phyloP scores from a whole-genome alignment of 2,113 vertebrate genomes.

The Microtus oregoni region DNA sequence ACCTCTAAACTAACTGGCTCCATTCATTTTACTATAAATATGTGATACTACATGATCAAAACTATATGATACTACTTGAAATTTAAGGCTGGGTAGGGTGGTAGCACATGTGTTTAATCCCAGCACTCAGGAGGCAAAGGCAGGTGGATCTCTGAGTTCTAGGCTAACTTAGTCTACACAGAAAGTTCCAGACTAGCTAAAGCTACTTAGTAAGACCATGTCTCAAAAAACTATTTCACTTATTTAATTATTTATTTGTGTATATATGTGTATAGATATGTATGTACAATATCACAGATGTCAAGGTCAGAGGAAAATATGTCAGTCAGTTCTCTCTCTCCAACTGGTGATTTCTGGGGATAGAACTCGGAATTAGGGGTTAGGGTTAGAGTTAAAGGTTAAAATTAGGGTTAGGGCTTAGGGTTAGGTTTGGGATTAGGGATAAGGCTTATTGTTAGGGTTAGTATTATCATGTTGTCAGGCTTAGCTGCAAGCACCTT shows the following conservation, averaged over 20 bases:
- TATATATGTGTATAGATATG: not conserved
- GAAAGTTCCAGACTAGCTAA: not conserved
- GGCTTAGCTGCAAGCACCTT: not conserved
- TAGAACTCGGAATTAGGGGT: not conserved
- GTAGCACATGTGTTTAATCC: not conserved
- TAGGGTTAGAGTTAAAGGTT: not conserved
- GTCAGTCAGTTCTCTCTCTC: not conserved
- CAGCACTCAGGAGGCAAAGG: not conserved
- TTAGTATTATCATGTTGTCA: not conserved
- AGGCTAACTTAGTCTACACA: too few relatives aligned
- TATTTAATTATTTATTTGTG: not conserved
- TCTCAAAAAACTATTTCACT: not conserved
- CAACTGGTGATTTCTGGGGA: not conserved
- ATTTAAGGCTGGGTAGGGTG: not conserved
- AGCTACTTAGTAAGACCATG: not conserved
- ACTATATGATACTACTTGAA: not conserved
- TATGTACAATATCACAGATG: not conserved
- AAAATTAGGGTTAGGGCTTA: not conserved
- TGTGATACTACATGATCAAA: not conserved
- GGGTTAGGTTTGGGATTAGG: not conserved
- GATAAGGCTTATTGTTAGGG: not conserved
- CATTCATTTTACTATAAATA: not conserved
- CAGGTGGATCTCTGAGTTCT: not conserved
- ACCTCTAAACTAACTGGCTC: not conserved
- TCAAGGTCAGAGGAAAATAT: not conserved